These are phyloP conservation scores for Hololepta plana DNA, from an alignment of 2,888 invertebrate species.

Conservation along the genomic window DNA sequence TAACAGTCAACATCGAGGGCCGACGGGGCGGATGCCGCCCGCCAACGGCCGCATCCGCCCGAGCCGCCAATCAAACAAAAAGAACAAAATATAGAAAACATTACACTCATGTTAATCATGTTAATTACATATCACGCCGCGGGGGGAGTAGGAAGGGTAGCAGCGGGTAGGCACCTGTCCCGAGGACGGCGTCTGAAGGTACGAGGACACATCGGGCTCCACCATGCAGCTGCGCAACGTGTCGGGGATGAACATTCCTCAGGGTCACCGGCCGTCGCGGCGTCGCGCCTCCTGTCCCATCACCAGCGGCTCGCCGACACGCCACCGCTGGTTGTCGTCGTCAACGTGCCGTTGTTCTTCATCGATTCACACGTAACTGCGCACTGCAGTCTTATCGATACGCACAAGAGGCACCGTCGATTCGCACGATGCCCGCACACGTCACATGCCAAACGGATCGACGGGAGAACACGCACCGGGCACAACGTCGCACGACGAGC, in stretches of 20 bases:
- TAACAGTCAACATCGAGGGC: slow-evolving; percentile 19
- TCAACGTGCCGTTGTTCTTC: no score
- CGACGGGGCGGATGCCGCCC: slow-evolving; percentile 6
- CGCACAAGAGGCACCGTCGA: no score
- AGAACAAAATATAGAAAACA: slow-evolving; percentile 7
- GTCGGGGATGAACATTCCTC: slow-evolving; percentile 81
- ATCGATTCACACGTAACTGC: no score
- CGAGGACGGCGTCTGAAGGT: slow-evolving; percentile 87
- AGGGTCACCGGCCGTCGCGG: slow-evolving; percentile 28
- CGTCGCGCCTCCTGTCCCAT: slow-evolving; percentile 20
- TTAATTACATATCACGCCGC: slow-evolving; percentile 32
- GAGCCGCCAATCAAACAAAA: slow-evolving; percentile 21
- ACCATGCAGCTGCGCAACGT: slow-evolving; percentile 89
- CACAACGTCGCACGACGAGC: no score
- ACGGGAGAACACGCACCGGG: no score
- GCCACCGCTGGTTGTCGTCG: no score
- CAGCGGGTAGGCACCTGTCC: slow-evolving; percentile 64
- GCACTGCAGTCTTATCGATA: no score
- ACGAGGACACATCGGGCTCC: slow-evolving; percentile 87
- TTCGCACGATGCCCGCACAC: no score
- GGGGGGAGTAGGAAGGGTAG: slow-evolving; percentile 34
- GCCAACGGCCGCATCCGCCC: slow-evolving; percentile 13
- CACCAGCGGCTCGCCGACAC: no score
- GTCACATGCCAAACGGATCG: no score
- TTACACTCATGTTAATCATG: slow-evolving; percentile 30